Conservation (phyloP, 2,113 vertebrate species). For the Naja naja region DNA sequence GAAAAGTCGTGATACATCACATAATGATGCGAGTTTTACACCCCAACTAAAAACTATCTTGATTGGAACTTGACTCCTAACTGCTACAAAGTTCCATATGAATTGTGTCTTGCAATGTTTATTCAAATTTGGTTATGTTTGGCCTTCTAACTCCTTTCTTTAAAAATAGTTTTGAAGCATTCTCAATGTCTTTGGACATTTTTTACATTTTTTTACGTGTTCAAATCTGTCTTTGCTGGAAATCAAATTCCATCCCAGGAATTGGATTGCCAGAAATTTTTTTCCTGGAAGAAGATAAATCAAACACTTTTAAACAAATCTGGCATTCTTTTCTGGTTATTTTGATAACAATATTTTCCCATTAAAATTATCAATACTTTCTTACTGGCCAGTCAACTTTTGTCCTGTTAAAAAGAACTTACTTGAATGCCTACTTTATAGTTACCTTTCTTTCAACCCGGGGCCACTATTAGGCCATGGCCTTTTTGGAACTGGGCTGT, state of each 20-base stretch:
- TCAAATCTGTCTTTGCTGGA: background rate
- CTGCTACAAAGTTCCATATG: background rate
- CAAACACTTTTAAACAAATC: background rate
- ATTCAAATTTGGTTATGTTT: background rate
- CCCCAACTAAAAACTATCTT: background rate
- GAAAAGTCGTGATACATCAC: no score
- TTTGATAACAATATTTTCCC: background rate
- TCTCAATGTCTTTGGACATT: background rate
- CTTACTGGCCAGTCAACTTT: background rate
- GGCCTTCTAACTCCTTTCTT: background rate
- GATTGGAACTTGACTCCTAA: background rate
- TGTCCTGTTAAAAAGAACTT: background rate
- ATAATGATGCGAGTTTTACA: no score
- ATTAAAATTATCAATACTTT: background rate
- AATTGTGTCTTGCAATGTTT: background rate
- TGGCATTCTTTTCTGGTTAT: background rate
- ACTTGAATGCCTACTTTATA: background rate
- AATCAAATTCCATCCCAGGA: background rate
- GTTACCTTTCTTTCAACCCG: background rate
- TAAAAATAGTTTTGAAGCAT: background rate
- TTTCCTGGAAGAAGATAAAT: background rate
- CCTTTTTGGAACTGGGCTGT: background rate
- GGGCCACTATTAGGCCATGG: background rate
- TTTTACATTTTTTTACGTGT: background rate
- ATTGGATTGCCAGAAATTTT: background rate